Base-by-base conservation (phyloP, 2,888 invertebrate genomes). In the Xylota segnis region DNA sequence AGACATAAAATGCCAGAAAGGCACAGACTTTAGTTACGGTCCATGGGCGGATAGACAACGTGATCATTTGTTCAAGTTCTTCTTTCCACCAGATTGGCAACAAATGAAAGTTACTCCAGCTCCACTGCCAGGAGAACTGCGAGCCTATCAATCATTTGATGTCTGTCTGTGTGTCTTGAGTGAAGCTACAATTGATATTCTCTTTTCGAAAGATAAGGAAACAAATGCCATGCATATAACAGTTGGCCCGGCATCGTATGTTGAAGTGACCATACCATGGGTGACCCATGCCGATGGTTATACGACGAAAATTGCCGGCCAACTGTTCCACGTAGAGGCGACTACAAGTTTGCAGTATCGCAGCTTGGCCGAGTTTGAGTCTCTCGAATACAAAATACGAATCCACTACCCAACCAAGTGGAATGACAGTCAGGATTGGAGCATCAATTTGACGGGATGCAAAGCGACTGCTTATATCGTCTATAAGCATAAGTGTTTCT, bases 1-100 rank as follows among this genome's bases (percentile, higher is more conserved):
- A 12, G 98, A 98, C 91, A 96, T 98, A 71, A 98, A 98, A 92
- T 97, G 98, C 91, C 97, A 98, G 0, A 98, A 98, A 93, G 98
- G 97, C 87, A 92, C 94, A 0, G 97, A 98, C 90, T 97, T 99
- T 89, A 98, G 98, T 92, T 99, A 99, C 90, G 99, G 99, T 0
- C 99, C 99, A 0, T 99, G 99, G 99, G 99, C 99, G 3, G 99
- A 99, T 91, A 94, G 98, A 65, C 99, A 99, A 91, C 94, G 99
- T 87, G 98, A 98, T 91, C 96, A 97, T 92, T 93, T 99, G 37
- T 99, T 97, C 93, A 97, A 96, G 92, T 98, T 99, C 92, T 99
- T 99, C 93, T 99, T 97, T 91, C 99, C 98, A 6, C 95, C 96
- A 87, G 96, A 97, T 91, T 97, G 96, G 92, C 95, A 96, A 90